phyloP scores from a whole-genome alignment of 2,888 invertebrate species.

The Amaurobius ferox region DNA sequence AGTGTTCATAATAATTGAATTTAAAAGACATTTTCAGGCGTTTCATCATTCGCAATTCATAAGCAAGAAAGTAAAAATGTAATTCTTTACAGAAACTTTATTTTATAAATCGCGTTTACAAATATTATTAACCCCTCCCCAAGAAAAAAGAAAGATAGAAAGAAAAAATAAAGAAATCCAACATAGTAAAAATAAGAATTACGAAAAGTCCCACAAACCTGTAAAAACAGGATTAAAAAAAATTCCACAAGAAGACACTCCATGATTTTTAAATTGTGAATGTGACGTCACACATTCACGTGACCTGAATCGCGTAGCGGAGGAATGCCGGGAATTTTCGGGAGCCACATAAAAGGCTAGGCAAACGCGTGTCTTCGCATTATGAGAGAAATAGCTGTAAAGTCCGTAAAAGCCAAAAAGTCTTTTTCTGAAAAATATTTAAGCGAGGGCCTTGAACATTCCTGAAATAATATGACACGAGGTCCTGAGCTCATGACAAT shows the following conservation, averaged over 20 bases:
- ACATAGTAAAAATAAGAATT: neutral
- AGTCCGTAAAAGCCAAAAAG: constrained; percentile 50
- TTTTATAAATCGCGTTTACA: too few relatives aligned
- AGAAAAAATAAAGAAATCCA: neutral
- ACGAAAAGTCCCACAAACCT: too few relatives aligned
- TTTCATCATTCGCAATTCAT: too few relatives aligned
- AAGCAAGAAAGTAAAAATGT: too few relatives aligned
- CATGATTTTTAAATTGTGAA: neutral
- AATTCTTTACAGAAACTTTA: too few relatives aligned
- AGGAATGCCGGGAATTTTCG: constrained; percentile 52
- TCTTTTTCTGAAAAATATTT: constrained; percentile 53
- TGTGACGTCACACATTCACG: constrained; percentile 57
- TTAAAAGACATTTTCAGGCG: too few relatives aligned
- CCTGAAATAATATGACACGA: constrained; percentile 61
- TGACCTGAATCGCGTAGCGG: constrained; percentile 41
- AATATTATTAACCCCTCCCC: too few relatives aligned
- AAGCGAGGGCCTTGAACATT: constrained; percentile 57
- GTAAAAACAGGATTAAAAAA: neutral
- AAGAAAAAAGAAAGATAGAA: neutral
- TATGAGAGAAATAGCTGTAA: constrained; percentile 44
- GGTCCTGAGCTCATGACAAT: constrained; percentile 53
- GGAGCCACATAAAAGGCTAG: constrained; percentile 28
- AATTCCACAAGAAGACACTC: neutral
- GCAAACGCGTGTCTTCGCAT: constrained; percentile 44
- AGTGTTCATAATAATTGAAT: too few relatives aligned